Evolutionary conservation across 2,113 vertebrate genomes (phyloP), one percentile per base, ranked within the genome.

Genomic region (Peromyscus californicus): DNA sequence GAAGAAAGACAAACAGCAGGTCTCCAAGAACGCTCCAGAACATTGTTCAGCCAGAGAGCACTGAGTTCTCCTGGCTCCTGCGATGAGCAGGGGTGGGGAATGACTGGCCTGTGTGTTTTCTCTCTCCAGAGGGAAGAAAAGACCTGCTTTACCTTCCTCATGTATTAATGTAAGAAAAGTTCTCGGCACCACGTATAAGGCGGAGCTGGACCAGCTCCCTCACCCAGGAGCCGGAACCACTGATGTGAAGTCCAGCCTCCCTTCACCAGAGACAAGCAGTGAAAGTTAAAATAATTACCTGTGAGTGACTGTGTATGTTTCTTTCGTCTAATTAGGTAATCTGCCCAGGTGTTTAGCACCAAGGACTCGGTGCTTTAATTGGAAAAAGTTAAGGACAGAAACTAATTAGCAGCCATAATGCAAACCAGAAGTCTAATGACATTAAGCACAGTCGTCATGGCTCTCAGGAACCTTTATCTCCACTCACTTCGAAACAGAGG

Each of bases 401-500:
- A 98, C 98, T 98, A 98, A 98, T 98, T 98, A 98, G 97, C 95
- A 97, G 96, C 93, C 96, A 98, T 98, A 97, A 98, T 98, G 97
- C 98, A 98, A 98, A 98, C 98, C 98, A 98, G 98, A 98, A 97
- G 97, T 97, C 97, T 98, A 98, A 98, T 97, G 94, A 98, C 97
- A 98, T 98, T 98, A 99, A 99, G 96, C 95, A 94, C 97, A 95
- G 96, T 97, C 93, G 89, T 91, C 94, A n/a, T 11, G 36, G 96
- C 90, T 93, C 96, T 82, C 79, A 61, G 93, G 95, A 96, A 76
- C 82, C 83, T 97, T 97, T 96, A 96, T 96, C 84, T 74, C 78
- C 90, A 96, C 76, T 96, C 95, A 76, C 42, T 89, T 93, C 42
- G 24, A 79, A 83, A 39, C 31, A 2, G 29, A 42, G 79, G 36